These are phyloP conservation scores for Microplitis mediator DNA, from an alignment of 1,140 invertebrate genomes.

Conservation along the genomic window DNA sequence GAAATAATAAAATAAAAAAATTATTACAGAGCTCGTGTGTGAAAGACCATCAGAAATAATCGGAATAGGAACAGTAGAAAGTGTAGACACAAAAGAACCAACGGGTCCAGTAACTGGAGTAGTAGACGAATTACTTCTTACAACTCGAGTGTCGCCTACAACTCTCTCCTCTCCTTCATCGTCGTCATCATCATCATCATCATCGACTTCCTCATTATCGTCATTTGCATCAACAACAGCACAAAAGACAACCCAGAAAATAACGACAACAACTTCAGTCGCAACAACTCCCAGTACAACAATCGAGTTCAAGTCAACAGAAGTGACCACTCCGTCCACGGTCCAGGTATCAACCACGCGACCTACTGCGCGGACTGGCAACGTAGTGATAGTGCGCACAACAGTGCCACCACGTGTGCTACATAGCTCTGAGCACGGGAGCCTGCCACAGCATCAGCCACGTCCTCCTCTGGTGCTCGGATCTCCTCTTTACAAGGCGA, in stretches of 20 bases:
- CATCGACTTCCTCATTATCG: conserved; percentile 34
- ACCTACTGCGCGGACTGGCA: conserved; percentile 55
- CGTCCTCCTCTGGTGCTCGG: conserved; percentile 75
- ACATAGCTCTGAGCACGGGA: conserved; percentile 45
- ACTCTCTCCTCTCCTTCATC: conserved; percentile 48
- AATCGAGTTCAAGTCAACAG: conserved; percentile 36
- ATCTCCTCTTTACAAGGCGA: conserved; percentile 69
- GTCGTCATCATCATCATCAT: conserved; percentile 35
- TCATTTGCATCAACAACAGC: conserved; percentile 30
- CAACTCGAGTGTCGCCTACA: conserved; percentile 43
- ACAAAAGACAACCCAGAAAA: conserved; percentile 26
- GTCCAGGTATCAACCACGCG: conserved; percentile 44
- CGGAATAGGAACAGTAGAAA: conserved; percentile 65
- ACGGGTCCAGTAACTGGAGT: conserved; percentile 47
- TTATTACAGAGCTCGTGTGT: conserved; percentile 56
- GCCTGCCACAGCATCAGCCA: conserved; percentile 57
- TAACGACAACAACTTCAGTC: conserved; percentile 36
- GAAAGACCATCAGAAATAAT: conserved; percentile 58
- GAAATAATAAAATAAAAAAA: not conserved
- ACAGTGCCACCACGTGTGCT: conserved; percentile 43
- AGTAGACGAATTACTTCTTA: conserved; percentile 38
- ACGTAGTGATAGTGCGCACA: conserved; percentile 57
- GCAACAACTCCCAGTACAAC: conserved; percentile 44
- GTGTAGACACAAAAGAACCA: conserved; percentile 62
- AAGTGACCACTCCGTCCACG: conserved; percentile 38